Conservation (phyloP, 2,797 vertebrate genomes). For the Leucoraja ocellata region DNA sequence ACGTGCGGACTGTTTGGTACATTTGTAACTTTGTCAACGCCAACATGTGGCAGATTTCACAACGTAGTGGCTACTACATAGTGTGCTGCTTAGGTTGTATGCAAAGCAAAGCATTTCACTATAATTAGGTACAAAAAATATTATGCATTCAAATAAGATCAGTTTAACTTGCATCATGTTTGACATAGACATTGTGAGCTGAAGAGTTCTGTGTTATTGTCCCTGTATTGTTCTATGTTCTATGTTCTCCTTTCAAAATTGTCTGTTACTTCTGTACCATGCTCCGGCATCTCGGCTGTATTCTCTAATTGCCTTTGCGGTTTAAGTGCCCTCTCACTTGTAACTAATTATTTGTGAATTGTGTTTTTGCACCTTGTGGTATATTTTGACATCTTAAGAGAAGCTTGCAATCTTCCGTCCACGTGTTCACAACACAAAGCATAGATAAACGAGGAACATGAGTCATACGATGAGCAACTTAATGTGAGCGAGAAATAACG, state of each 20-base stretch:
- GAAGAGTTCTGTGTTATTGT: too few relatives aligned
- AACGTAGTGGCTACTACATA: too few relatives aligned
- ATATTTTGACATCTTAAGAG: neutral
- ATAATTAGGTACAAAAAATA: too few relatives aligned
- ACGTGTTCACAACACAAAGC: constrained; percentile 18
- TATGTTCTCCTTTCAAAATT: constrained; percentile 2
- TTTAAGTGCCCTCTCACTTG: neutral
- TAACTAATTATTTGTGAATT: neutral
- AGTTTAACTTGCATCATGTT: too few relatives aligned
- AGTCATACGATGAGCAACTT: neutral
- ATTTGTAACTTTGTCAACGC: too few relatives aligned
- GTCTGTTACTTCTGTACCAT: neutral
- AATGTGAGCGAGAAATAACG: neutral
- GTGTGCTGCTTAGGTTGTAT: too few relatives aligned
- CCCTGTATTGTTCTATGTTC: too few relatives aligned
- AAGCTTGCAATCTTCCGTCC: neutral
- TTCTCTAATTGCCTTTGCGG: neutral
- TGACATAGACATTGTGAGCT: too few relatives aligned
- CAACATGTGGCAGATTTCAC: too few relatives aligned
- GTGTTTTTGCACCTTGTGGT: constrained; percentile 2
- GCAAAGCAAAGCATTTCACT: too few relatives aligned
- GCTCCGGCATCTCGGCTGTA: neutral
- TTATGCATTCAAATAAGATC: too few relatives aligned
- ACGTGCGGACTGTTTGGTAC: too few relatives aligned
- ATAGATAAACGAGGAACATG: constrained; percentile 14